These are phyloP conservation scores for Phlogophora meticulosa DNA, from an alignment of 2,888 invertebrate species.

Conservation along the genomic window DNA sequence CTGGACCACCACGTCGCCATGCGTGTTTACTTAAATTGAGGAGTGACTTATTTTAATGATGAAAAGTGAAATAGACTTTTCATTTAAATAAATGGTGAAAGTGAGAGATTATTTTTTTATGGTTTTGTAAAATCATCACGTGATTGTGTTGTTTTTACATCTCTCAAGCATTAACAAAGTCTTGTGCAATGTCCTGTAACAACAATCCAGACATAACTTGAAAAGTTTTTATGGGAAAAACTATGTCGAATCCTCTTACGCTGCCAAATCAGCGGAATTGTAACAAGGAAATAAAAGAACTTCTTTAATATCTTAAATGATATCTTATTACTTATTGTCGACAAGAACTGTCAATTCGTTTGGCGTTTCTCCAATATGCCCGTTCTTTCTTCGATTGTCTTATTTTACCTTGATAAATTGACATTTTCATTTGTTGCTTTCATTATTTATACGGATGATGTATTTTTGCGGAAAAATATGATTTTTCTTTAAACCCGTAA, in stretches of 20 bases:
- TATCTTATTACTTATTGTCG: slow-evolving; percentile 56
- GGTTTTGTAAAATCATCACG: too few relatives aligned
- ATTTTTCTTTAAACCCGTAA: slow-evolving; percentile 12
- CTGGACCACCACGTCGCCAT: too few relatives aligned
- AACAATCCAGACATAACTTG: background rate
- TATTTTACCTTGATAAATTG: slow-evolving; percentile 55
- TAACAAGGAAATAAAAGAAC: slow-evolving; percentile 36
- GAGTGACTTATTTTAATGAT: too few relatives aligned
- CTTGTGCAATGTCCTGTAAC: background rate
- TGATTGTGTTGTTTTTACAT: too few relatives aligned
- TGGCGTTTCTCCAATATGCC: slow-evolving; percentile 58
- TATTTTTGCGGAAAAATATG: slow-evolving; percentile 9
- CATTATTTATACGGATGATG: slow-evolving; percentile 44
- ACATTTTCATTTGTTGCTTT: slow-evolving; percentile 48
- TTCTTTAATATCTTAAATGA: slow-evolving; percentile 52
- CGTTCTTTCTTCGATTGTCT: slow-evolving; percentile 51
- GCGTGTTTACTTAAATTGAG: too few relatives aligned
- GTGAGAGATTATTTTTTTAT: too few relatives aligned
- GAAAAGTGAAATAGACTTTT: too few relatives aligned
- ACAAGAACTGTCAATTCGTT: slow-evolving; percentile 62
- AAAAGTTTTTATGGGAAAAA: slow-evolving; percentile 14
- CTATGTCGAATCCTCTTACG: slow-evolving; percentile 8
- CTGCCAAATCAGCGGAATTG: slow-evolving; percentile 40
- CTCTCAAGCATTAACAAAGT: too few relatives aligned
- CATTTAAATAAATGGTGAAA: too few relatives aligned